phyloP scores from a whole-genome alignment of 2,888 invertebrate genomes.

The Drosophila acutilabella region DNA sequence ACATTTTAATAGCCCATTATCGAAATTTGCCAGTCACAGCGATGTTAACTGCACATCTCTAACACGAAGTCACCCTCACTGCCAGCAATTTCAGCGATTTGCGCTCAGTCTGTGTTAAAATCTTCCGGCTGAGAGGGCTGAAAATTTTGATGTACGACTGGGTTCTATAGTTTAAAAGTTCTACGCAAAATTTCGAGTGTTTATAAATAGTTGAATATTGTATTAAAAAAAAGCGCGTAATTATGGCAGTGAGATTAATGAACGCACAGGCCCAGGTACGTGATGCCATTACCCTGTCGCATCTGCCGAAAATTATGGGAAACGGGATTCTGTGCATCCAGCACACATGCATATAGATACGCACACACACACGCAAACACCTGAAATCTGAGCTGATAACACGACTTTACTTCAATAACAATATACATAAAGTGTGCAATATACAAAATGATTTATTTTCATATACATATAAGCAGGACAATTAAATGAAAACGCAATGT shows the following conservation, averaged over 20 bases:
- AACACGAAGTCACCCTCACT: slow-evolving; percentile 38
- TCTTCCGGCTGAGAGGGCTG: slow-evolving; percentile 86
- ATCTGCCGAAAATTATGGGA: neutral
- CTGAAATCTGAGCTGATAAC: slow-evolving; percentile 43
- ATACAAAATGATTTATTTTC: slow-evolving; percentile 25
- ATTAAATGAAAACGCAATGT: slow-evolving; percentile 3
- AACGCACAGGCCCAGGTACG: slow-evolving; percentile 83
- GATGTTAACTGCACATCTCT: slow-evolving; percentile 32
- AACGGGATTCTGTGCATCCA: slow-evolving; percentile 41
- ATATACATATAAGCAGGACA: slow-evolving; percentile 33
- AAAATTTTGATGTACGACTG: slow-evolving; percentile 81
- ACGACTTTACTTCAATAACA: slow-evolving; percentile 44
- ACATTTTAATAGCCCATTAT: neutral
- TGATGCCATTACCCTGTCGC: slow-evolving; percentile 35
- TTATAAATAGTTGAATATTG: slow-evolving; percentile 47
- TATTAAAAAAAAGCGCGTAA: slow-evolving; percentile 42
- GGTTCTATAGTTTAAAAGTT: slow-evolving; percentile 43
- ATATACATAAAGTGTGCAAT: slow-evolving; percentile 30
- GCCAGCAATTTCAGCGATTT: slow-evolving; percentile 39
- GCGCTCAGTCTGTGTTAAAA: slow-evolving; percentile 81
- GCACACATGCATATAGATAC: slow-evolving; percentile 13
- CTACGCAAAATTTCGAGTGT: slow-evolving; percentile 50
- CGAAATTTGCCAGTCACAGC: slow-evolving; percentile 16
- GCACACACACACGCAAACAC: slow-evolving; percentile 13
- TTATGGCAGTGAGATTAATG: slow-evolving; percentile 83